These are phyloP conservation scores for Eufriesea mexicana DNA, from an alignment of 1,140 invertebrate genomes.

Conservation along the genomic window DNA sequence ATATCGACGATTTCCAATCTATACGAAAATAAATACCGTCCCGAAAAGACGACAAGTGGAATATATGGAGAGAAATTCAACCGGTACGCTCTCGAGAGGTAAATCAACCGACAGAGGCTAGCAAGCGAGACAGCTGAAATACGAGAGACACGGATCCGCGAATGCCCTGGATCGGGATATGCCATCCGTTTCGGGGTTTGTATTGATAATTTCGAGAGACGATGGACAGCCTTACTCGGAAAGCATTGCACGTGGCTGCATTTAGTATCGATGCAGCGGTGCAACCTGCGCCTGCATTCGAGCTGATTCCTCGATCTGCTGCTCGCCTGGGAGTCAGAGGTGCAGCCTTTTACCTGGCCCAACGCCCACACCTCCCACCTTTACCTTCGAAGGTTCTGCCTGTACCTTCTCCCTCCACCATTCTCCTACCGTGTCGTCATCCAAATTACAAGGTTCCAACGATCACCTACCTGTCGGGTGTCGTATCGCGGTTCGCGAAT, in stretches of 20 bases:
- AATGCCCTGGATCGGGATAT: neutral
- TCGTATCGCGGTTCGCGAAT: neutral
- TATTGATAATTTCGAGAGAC: neutral
- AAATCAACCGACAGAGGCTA: neutral
- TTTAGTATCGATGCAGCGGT: slow-evolving; percentile 43
- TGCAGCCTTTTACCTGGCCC: slow-evolving; percentile 76
- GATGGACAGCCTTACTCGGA: neutral
- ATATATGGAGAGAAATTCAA: neutral
- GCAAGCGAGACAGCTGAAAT: neutral
- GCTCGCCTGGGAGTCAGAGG: slow-evolving; percentile 73
- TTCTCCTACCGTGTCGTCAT: slow-evolving; percentile 4
- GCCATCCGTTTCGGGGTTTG: neutral
- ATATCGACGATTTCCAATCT: neutral
- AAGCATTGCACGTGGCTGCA: too few species aligned
- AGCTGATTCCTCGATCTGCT: slow-evolving; percentile 64
- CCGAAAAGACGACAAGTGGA: neutral
- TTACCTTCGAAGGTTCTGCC: slow-evolving; percentile 33
- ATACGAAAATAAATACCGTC: too few species aligned
- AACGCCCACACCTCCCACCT: slow-evolving; percentile 75
- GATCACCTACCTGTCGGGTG: too few species aligned
- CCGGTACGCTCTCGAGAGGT: neutral
- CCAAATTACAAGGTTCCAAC: neutral
- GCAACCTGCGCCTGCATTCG: slow-evolving; percentile 66
- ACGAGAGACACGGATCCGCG: neutral
- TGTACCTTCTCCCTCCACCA: slow-evolving; percentile 3